Base-by-base conservation (phyloP, 2,888 invertebrate genomes). In the Lacanobia wlatinum region DNA sequence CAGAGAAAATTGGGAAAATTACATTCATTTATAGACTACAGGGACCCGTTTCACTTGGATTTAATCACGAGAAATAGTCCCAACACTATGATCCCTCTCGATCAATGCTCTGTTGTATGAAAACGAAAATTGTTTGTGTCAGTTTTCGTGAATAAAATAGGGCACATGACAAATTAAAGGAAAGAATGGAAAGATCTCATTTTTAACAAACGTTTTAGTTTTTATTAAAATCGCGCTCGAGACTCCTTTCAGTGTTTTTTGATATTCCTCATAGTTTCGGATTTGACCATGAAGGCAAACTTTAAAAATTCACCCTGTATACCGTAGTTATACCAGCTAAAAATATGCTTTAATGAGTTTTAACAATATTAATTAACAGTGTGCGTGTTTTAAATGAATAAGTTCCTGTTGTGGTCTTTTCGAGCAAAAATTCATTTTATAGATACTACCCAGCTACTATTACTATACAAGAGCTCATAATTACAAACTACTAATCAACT, bases 1-100 rank as follows among this genome's bases (percentile, higher is more conserved):
- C 55, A 5, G 28, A 55, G 63, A 48, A 60, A 64, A 75, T 78
- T 60, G 28, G 14, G 21, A 40, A 67, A 52, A 67, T 63, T 28
- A 38, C 21, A 67, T 70, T 78, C 21, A 64, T 70, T 78, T 68
- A 46, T 64, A 10, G 16, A 48, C 34, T 23, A 10, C 14, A 12
- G 8, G 5, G 3, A 28, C 2, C 28, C 2, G 1, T 46, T 46
- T 53, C 4, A 46, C 9, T 43, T 50, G 9, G n/a, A 28, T 59
- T 46, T 28, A 43, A 71, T 65, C 38, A 18, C 38, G 56, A 12
- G 34, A 66, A 58, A 79, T 48, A 18, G 28, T 16, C 6, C 18
- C 34, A 50, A 56, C 43, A 60, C 34, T 48, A 48, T 21, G 21
- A 75, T 28, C 18, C n/a, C 14, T 55, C 48, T 66, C 28, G 6